Evolutionary conservation across 2,888 invertebrate species (phyloP).

Genomic region (Ophion ellenae): DNA sequence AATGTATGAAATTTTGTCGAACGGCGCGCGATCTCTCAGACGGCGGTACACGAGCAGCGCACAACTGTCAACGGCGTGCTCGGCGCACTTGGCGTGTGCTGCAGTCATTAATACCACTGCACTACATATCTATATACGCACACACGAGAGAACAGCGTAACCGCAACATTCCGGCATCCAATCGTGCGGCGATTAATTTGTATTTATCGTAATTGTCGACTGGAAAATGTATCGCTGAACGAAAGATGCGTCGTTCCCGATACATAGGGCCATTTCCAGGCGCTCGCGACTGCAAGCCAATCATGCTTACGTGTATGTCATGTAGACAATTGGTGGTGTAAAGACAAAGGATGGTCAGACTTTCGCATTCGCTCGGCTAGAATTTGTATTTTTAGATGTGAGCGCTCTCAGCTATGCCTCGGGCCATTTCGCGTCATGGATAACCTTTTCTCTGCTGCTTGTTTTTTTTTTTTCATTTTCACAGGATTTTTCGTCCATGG

Average conservation of each 20-base stretch:
- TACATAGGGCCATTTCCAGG: background rate
- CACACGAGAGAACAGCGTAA: conserved; percentile 6
- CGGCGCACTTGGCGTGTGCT: conserved; percentile 37
- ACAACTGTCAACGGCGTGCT: conserved; percentile 56
- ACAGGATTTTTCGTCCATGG: background rate
- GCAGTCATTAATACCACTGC: conserved; percentile 9
- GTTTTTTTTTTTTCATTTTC: background rate
- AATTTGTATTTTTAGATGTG: conserved; percentile 62
- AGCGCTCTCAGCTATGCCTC: conserved; percentile 1
- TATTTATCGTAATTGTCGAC: background rate
- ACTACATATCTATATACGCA: background rate
- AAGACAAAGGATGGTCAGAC: conserved; percentile 57
- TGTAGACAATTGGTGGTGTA: conserved; percentile 25
- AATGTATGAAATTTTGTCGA: conserved; percentile 27
- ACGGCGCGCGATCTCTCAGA: conserved; percentile 34
- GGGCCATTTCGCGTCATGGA: background rate
- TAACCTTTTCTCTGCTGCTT: conserved; percentile 8
- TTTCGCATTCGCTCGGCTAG: conserved; percentile 32
- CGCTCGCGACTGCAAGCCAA: background rate
- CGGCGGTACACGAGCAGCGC: conserved; percentile 33
- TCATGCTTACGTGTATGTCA: conserved; percentile 28
- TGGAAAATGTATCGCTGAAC: background rate
- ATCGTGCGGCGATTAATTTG: conserved; percentile 4
- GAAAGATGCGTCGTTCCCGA: background rate
- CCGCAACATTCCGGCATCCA: conserved; percentile 31